Base-by-base conservation (phyloP, 2,797 vertebrate genomes). In the Artibeus lituratus region DNA sequence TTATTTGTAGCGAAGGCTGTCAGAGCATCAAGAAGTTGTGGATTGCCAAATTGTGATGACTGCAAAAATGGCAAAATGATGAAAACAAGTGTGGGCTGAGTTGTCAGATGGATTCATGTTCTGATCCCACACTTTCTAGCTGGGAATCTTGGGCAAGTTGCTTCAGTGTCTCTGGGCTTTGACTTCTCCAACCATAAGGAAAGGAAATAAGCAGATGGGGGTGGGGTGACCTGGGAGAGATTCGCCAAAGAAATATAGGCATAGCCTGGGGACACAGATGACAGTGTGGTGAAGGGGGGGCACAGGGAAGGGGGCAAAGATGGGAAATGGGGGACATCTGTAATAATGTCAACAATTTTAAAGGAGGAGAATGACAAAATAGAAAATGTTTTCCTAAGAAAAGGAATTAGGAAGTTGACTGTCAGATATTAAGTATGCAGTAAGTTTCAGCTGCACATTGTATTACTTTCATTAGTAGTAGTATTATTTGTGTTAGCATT, bases 1-100 rank as follows among this genome's bases (percentile, higher is more conserved):
- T 86, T 95, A 70, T 93, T 85, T 72, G 37, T 26, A 76, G 69
- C 39, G 39, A 90, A 83, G 65, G 62, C 62, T 94, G 39, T 87
- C 89, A 77, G 70, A 94, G 35, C 32, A 44, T 37, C 26, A 39
- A 10, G 42, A 57, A 77, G 10, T 3, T 67, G 22, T 76, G 44
- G 18, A 19, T n/a, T 94, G 70, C 32, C 86, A 76, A 26, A 16
- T 26, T 83, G 32, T 86, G 37, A 47, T 76, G 65, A 84, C 15
- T 26, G n/a, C 6, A 76, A 11, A 11, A 69, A 49, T 78, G 55
- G 65, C 51, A 80, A 10, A 6, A 37, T 6, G 26, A 37, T 21
- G 35, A 39, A 65, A 65, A 14, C 5, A 69, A 74, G 9, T 4
- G 1, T 57, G n/a, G 42, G 19, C 42, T 32, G 53, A 3, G 5